phyloP scores from a whole-genome alignment of 2,888 invertebrate species.

The Xestoiulus laeticollis region DNA sequence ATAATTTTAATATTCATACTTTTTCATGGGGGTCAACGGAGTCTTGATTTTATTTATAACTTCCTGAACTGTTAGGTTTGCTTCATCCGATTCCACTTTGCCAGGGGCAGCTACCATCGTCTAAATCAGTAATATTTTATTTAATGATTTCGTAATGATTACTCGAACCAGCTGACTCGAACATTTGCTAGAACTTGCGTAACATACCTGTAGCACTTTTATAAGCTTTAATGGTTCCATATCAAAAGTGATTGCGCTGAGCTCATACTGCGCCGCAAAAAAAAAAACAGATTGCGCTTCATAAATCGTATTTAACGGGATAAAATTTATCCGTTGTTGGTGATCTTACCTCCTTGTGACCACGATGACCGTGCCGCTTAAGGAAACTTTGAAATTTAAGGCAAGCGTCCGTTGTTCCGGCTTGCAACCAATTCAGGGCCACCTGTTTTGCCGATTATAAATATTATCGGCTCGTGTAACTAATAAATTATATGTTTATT shows the following conservation, averaged over 20 bases:
- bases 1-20: background rate
- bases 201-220: conserved; percentile 41
- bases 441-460: background rate
- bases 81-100: background rate
- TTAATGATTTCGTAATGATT: background rate
- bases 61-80: background rate
- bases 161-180: background rate
- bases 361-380: conserved; percentile 48
- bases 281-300: background rate
- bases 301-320: background rate
- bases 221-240: conserved; percentile 40
- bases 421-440: conserved; percentile 47
- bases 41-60: conserved; percentile 35
- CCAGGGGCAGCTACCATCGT: background rate
- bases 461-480: background rate
- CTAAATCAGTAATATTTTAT: background rate
- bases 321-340: no score
- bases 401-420: background rate
- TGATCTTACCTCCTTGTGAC: conserved; percentile 48
- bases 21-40: background rate
- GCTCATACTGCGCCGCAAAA: conserved; percentile 30
- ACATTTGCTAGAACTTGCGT: background rate
- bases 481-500: background rate
- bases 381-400: conserved; percentile 41
- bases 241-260: background rate